phyloP scores from a whole-genome alignment of 2,888 invertebrate species.

The Charanyca ferruginea region DNA sequence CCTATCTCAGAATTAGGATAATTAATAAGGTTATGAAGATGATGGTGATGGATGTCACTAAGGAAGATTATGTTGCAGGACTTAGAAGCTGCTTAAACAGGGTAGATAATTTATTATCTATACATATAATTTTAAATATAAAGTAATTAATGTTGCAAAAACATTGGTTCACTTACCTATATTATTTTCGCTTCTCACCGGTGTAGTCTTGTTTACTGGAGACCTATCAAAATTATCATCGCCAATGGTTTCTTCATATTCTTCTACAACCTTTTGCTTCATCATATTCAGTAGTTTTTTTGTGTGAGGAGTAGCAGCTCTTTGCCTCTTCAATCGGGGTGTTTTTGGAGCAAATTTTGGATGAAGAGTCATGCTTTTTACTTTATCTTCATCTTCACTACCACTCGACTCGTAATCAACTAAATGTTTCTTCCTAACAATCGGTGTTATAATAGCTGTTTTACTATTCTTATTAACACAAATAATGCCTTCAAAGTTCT shows the following conservation, averaged over 20 bases:
- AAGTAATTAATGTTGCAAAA: background rate
- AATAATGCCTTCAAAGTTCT: constrained; percentile 79
- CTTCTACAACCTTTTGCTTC: constrained; percentile 79
- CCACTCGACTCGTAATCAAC: constrained; percentile 87
- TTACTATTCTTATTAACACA: constrained; percentile 78
- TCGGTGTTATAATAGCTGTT: constrained; percentile 86
- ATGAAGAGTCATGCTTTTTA: constrained; percentile 72
- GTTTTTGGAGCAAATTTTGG: constrained; percentile 77
- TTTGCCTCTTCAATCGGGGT: constrained; percentile 76
- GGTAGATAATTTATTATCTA: no score
- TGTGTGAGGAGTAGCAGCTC: constrained; percentile 82
- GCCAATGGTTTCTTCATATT: constrained; percentile 73
- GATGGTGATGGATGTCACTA: background rate
- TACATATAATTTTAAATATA: no score
- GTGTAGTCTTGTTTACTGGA: constrained; percentile 73
- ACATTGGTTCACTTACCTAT: constrained; percentile 67
- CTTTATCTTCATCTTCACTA: constrained; percentile 72
- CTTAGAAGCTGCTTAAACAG: background rate
- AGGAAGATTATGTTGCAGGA: background rate
- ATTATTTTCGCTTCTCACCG: constrained; percentile 71
- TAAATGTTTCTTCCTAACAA: constrained; percentile 78
- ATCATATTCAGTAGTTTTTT: constrained; percentile 79
- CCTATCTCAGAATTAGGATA: no score
- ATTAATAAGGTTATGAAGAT: background rate
- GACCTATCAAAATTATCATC: constrained; percentile 70